Base-by-base conservation (phyloP, 1,140 invertebrate genomes). In the Aplysia californica region DNA sequence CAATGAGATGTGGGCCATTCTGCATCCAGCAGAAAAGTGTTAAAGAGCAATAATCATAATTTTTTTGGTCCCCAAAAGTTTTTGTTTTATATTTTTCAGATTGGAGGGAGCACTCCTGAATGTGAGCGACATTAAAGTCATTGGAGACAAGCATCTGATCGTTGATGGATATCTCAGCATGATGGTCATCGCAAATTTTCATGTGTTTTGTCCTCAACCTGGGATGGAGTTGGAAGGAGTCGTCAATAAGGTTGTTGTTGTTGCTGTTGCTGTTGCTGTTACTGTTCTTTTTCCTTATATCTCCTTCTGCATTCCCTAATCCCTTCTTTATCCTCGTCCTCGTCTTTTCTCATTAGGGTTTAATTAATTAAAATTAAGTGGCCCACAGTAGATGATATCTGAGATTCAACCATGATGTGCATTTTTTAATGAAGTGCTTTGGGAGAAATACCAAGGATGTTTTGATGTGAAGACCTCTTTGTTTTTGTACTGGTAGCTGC, bases 161-260 rank as follows among this genome's bases (percentile, higher is more conserved):
- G 72, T 75, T 3, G 41, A 75, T 29, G 72, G 72, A 4, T 65
- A 75, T 35, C 36, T 65, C 33, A 75, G 72, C 55, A 75, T 66
- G 61, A 61, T 65, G 39, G 61, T 75, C 23, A 29, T 65, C 6
- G 72, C 72, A 33, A 61, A 75, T 41, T 75, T 65, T 66, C 38
- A 44, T 50, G 61, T 75, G 2, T 75, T 75, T 44, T 29, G 38
- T 29, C 72, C 72, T 41, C 4, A 35, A 18, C 26, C 31, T 10
- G 72, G 72, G 2, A 36, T 58, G 18, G 39, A 31, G 6, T 26
- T 75, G 10, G 59, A 75, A 55, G 72, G 72, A 2, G 15, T 65
- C 18, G 66, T 75, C 31, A 75, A 75, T 35, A 75, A 75, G 61
- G 72, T 75, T 56, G 36, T 10, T 61, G 10, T 61, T 10, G 15